Conservation (phyloP, 2,888 invertebrate species). For the Anaspis maculata region DNA sequence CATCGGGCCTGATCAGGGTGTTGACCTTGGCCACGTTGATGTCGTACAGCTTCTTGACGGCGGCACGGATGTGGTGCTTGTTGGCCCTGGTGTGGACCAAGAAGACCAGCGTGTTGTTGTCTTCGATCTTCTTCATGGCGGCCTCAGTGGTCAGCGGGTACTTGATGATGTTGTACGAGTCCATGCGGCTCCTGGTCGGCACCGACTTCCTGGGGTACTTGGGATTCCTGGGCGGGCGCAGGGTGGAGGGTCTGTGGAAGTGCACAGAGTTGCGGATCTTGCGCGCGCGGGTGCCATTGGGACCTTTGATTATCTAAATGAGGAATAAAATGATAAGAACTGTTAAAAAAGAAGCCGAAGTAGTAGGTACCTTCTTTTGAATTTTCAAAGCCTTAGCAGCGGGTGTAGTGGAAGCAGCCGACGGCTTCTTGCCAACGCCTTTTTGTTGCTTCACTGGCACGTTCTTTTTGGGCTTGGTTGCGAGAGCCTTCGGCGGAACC, state of each 20-base stretch:
- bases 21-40: constrained; percentile 98
- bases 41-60: constrained; percentile 96
- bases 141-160: constrained; percentile 98
- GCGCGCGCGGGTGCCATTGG: constrained; percentile 77
- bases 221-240: constrained; percentile 82
- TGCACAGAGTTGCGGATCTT: constrained; percentile 93
- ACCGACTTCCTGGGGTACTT: constrained; percentile 94
- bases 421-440: constrained; percentile 47
- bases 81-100: constrained; percentile 93
- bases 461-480: constrained; percentile 48
- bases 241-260: constrained; percentile 91
- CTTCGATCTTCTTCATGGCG: constrained; percentile 99
- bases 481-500: constrained; percentile 39
- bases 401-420: constrained; percentile 37
- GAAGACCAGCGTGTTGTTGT: constrained; percentile 99
- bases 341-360: no score
- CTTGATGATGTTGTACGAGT: constrained; percentile 96
- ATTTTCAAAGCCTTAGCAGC: constrained; percentile 76
- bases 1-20: constrained; percentile 94
- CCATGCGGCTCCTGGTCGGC: constrained; percentile 89
- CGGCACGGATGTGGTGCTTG: constrained; percentile 94
- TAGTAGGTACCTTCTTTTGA: constrained; percentile 87
- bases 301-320: constrained; percentile 85
- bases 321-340: no score
- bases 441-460: constrained; percentile 48